phyloP scores from a whole-genome alignment of 2,113 vertebrate genomes.

The Fulica atra region DNA sequence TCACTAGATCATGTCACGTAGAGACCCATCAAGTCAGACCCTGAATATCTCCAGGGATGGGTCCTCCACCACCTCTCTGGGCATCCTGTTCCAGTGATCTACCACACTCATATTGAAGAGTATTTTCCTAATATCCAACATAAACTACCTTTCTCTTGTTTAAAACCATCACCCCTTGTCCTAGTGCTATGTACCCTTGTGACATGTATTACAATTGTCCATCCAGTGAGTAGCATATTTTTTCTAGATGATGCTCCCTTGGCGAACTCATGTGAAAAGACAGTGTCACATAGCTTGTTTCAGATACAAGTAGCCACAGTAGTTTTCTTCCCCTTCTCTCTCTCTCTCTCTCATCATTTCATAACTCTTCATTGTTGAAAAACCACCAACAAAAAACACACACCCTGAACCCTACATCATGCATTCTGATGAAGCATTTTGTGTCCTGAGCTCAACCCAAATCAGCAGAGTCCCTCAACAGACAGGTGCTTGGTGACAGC shows the following conservation, averaged over 20 bases:
- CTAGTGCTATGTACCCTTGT: too few species aligned
- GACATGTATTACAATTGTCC: background rate
- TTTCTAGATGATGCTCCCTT: background rate
- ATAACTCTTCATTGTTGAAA: background rate
- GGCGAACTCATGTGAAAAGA: background rate
- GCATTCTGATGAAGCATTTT: background rate
- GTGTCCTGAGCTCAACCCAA: background rate
- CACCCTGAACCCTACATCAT: background rate
- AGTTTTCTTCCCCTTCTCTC: background rate
- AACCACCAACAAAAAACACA: background rate
- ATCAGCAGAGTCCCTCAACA: background rate
- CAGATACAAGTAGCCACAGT: background rate
- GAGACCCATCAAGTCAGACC: too few species aligned
- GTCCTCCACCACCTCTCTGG: too few species aligned
- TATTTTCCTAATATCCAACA: too few species aligned
- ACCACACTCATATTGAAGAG: too few species aligned
- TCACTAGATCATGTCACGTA: too few species aligned
- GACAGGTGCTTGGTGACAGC: background rate
- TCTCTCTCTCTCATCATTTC: background rate
- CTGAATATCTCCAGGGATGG: too few species aligned
- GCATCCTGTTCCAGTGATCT: too few species aligned
- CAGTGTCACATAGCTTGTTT: background rate
- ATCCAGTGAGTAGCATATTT: background rate
- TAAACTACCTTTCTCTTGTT: too few species aligned
- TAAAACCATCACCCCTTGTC: too few species aligned